Evolutionary conservation across 92 coral and sea anemone genomes (phyloP).

Genomic region (Parazoanthus atlanticus): DNA sequence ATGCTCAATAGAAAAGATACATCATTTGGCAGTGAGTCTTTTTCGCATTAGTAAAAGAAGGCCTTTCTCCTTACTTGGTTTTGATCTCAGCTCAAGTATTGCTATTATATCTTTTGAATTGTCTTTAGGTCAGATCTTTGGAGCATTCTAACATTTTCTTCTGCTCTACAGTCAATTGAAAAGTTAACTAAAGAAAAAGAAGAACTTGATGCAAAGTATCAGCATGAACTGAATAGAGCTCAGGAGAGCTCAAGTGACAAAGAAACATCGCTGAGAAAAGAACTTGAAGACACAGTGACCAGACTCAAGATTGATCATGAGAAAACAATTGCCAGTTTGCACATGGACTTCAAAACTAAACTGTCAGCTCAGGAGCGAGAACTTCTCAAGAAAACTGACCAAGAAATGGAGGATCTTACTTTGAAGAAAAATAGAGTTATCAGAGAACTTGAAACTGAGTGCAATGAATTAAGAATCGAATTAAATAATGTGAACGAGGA

Average conservation of each 20-base stretch:
- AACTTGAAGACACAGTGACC: conserved; percentile 64
- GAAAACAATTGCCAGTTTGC: conserved; percentile 52
- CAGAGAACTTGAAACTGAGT: conserved; percentile 71
- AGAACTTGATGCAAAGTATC: conserved; percentile 82
- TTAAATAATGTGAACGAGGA: conserved; percentile 62
- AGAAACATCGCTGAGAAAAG: conserved; percentile 69
- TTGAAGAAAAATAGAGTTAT: conserved; percentile 70
- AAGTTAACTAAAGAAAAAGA: conserved; percentile 75
- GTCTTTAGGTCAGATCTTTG: too few species aligned
- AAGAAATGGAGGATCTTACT: conserved; percentile 68
- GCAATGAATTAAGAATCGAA: conserved; percentile 69
- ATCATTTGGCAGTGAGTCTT: too few species aligned
- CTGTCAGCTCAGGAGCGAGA: conserved; percentile 56
- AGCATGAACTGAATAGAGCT: conserved; percentile 69
- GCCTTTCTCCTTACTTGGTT: too few species aligned
- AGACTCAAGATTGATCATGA: conserved; percentile 64
- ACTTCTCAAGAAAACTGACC: conserved; percentile 53
- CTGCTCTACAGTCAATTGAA: conserved; percentile 63
- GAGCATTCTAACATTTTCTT: neutral
- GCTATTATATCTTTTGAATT: neutral
- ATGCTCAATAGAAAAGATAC: too few species aligned
- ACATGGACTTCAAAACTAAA: conserved; percentile 61
- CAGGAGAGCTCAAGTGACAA: conserved; percentile 78
- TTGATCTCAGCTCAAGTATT: too few species aligned
- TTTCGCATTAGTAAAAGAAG: too few species aligned